Conservation (phyloP, 2,888 invertebrate species). For the Hypsopygia costalis region DNA sequence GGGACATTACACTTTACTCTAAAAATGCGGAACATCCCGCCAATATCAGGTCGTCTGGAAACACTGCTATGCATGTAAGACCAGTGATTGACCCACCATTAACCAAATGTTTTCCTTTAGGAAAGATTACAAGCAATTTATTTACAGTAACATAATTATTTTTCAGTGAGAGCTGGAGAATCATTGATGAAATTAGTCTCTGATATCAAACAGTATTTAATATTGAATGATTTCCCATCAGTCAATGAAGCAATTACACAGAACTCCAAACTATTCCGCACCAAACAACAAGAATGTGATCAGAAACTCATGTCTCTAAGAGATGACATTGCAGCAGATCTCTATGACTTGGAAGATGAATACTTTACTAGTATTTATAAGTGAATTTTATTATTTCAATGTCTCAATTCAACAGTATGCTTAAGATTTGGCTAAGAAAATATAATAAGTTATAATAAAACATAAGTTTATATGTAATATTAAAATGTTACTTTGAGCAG, state of each 20-base stretch:
- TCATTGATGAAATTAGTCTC: slow-evolving; percentile 98
- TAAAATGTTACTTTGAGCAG: too few species aligned
- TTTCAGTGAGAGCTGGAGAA: slow-evolving; percentile 95
- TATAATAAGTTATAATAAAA: too few species aligned
- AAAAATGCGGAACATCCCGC: too few species aligned
- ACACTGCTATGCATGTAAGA: too few species aligned
- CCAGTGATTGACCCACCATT: too few species aligned
- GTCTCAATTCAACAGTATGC: background rate
- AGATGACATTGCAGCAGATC: slow-evolving; percentile 97
- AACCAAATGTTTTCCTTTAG: too few species aligned
- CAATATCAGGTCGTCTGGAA: too few species aligned
- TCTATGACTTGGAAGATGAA: slow-evolving; percentile 95
- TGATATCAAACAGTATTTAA: slow-evolving; percentile 98
- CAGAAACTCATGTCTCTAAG: slow-evolving; percentile 94
- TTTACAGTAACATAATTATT: too few species aligned
- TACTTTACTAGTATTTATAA: slow-evolving; percentile 94
- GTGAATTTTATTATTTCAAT: slow-evolving; percentile 44
- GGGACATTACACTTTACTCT: too few species aligned
- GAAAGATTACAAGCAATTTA: too few species aligned
- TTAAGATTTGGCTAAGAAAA: background rate
- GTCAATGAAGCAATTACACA: slow-evolving; percentile 98
- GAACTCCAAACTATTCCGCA: slow-evolving; percentile 93
- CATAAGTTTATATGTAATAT: too few species aligned
- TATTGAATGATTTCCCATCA: slow-evolving; percentile 98
- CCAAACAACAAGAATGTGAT: slow-evolving; percentile 95